Base-by-base conservation (phyloP, 2,888 invertebrate species). In the Drosophila eohydei region DNA sequence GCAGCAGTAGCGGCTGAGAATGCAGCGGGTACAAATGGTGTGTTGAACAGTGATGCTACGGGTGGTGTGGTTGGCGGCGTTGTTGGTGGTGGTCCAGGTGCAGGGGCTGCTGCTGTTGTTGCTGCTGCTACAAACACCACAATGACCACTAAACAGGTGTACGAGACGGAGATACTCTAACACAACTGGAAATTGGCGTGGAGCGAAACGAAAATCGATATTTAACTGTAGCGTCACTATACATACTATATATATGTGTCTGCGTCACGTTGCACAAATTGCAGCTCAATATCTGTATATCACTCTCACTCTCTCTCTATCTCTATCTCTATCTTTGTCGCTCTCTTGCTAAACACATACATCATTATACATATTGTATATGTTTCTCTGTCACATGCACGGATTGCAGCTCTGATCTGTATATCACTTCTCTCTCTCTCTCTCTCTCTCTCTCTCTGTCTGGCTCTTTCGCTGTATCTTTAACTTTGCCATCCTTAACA, bases 161-260 rank as follows among this genome's bases (percentile, higher is more conserved):
- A 97, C 93, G 97, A 98, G 94, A 98, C 98, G 83, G 98, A 98
- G 93, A 98, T 98, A 94, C 96, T 98, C 95, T 98, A 96, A 96
- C 95, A 91, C 81, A 92, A 92, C 83, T 90, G 88, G 76, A 91
- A 91, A 79, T 80, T 88, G 70, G 83, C 88, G 77, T 93, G 93
- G 93, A 91, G 89, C 71, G 93, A 93, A 89, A 92, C 92, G 6
- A 92, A 92, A 80, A 91, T 92, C 71, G 92, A 92, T 73, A 88
- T 87, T 58, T 87, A 75, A 83, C 54, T 57, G 46, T 54, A 63
- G 50, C 48, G 26, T 32, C 38, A 51, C 14, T 21, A 34, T 51
- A 14, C 34, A 51, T 16, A 11, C 28, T 48, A 48, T 30, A 48
- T 30, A 26, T 43, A 11, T 32, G 32, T 52, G 21, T 55, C 32